Evolutionary conservation across 37 sponge, comb jelly and placozoan species (phyloP), one percentile per base, ranked within the genome.

Genomic region (Chondrosia reniformis): DNA sequence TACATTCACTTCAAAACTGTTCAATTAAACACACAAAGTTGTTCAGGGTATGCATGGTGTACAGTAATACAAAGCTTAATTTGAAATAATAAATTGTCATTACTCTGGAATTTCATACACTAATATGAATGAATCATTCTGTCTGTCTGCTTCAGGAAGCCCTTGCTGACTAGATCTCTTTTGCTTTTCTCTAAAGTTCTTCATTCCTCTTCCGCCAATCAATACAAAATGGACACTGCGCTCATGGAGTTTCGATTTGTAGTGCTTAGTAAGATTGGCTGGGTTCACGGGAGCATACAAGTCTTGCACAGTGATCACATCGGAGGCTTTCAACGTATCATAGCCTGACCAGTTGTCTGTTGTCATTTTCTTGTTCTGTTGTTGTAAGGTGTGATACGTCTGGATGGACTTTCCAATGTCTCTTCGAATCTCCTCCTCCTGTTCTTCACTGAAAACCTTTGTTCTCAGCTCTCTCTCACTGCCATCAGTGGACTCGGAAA

Each of bases 191-290:
- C 80, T 56, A 4, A 88, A 56, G 46, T 84, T 76, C 39, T 46
- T 22, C 33, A 88, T 46, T n/a, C 89, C 89, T 33, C 69, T 37
- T 3, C 84, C 89, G 24, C 81, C 81, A 40, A 81, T 88, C 38
- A 88, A 52, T 1, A 88, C 84, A 80, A 80, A 88, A 40, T 69
- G 72, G 43, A 38, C 42, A 44, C 72, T 69, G 43, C 24, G 38
- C 22, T 69, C 72, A 21, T 7, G 1, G 2, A 21, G n/a, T 24
- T 7, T 7, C 2, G 41, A 19, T 8, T 39, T 36, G 41, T 41
- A 69, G 44, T 69, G n/a, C 25, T 43, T 37, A 40, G 1, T 41
- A 21, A 69, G 42, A 8, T 69, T 44, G 10, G 72, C 32, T 3
- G 72, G 72, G 36, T 69, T 6, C 37, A 69, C 72, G 3, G 72